A percentile compares a stretch with the other conserved stretches of the same genome.
These are phyloP conservation scores for Aricia agestis DNA, from an alignment of 1,140 invertebrate genomes.

Conservation along the genomic window DNA sequence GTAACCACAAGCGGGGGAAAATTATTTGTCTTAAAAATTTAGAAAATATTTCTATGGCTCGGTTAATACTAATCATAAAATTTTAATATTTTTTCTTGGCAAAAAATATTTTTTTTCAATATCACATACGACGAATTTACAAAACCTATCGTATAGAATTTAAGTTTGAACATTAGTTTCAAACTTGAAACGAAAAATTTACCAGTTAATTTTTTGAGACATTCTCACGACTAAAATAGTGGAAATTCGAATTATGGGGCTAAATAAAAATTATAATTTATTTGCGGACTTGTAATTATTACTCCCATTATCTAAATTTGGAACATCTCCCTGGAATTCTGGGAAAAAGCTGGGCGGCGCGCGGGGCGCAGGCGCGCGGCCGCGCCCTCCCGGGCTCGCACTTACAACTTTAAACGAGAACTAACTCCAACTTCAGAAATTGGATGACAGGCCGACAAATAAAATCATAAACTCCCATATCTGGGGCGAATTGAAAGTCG, in stretches of 20 bases:
- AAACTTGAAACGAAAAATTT: no score
- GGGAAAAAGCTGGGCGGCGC: conserved; percentile 36
- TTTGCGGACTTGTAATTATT: neutral
- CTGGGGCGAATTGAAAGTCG: neutral
- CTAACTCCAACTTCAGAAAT: conserved; percentile 32
- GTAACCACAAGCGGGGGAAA: neutral
- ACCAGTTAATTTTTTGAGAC: no score
- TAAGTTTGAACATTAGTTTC: no score
- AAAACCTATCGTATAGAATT: no score
- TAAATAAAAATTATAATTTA: neutral
- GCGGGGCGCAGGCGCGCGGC: conserved; percentile 54
- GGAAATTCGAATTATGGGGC: neutral
- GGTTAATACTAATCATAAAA: no score
- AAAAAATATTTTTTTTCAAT: no score
- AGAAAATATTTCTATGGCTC: no score
- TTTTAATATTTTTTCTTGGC: no score
- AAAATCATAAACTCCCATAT: conserved; percentile 4
- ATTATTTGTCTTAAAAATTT: no score
- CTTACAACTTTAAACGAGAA: conserved; percentile 36
- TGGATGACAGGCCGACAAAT: conserved; percentile 25
- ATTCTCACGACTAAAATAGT: neutral
- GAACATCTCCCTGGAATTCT: conserved; percentile 43
- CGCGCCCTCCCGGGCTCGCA: conserved; percentile 58
- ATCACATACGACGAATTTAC: no score
- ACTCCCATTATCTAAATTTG: conserved; percentile 5